phyloP scores from a whole-genome alignment of 92 coral and sea anemone genomes.

The Diadumene lineata region DNA sequence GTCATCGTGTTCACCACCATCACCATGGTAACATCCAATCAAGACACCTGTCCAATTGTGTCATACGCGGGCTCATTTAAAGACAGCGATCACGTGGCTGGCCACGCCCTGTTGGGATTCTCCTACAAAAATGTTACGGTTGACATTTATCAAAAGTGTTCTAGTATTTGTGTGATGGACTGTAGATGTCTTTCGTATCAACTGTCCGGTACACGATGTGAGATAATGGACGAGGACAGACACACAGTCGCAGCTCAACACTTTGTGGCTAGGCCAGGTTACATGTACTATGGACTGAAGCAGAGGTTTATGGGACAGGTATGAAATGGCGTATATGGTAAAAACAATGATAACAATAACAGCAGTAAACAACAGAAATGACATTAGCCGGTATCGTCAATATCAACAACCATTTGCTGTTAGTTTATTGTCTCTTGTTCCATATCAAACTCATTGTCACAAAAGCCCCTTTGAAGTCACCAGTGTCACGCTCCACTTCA shows the following conservation, averaged over 20 bases:
- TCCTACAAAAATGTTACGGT: conserved; percentile 23
- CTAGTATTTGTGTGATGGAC: conserved; percentile 43
- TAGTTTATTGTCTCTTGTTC: too few species aligned
- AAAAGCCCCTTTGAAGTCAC: too few species aligned
- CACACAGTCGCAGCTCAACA: conserved; percentile 17
- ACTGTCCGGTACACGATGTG: conserved; percentile 41
- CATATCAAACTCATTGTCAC: too few species aligned
- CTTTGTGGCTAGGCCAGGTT: conserved; percentile 6
- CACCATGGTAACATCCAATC: conserved; percentile 17
- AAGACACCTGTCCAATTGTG: conserved; percentile 25
- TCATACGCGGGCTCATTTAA: conserved; percentile 15
- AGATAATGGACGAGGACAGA: conserved; percentile 46
- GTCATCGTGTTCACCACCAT: not conserved
- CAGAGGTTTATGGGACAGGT: conserved; percentile 13
- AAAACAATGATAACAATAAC: not conserved
- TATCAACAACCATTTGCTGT: too few species aligned
- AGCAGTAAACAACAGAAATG: not conserved
- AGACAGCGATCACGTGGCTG: conserved; percentile 20
- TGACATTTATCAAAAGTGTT: conserved; percentile 27
- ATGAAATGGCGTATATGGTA: not conserved
- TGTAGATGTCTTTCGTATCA: conserved; percentile 60
- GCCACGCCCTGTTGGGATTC: conserved; percentile 36
- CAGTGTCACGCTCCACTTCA: too few species aligned
- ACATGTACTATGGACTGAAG: conserved; percentile 19
- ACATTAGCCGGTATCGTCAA: not conserved